Evolutionary conservation across 2,113 vertebrate genomes (phyloP), one percentile per base, ranked within the genome.

Genomic region (Larimichthys polyactis): DNA sequence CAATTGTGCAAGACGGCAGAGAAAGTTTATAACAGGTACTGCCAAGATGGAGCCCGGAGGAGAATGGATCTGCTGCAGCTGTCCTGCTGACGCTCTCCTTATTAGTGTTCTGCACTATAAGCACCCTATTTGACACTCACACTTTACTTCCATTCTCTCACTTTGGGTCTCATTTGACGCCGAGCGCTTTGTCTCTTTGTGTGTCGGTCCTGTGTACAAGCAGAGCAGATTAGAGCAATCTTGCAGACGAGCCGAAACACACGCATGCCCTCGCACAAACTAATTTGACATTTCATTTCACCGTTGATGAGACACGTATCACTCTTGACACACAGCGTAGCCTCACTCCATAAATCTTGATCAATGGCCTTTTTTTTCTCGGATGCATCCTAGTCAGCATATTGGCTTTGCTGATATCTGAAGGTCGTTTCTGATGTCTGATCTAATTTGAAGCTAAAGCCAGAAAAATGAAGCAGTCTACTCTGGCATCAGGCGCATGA

Each of bases 1-100:
- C 93, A 93, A 94, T 94, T 93, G 94, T 93, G 93, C 89, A 85
- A 87, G 91, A 93, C 92, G 82, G 84, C 77, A 55, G 78, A 79
- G 89, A 91, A 89, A 87, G 90, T 94, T 94, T 90, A 92, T 93
- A 95, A 91, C 90, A 87, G 90, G 90, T 85, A 84, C 81, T 89
- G 90, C 81, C 78, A 85, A 87, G 90, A 90, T 75, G 86, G 66
- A 90, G 92, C 87, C 86, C n/a, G 80, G 68, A 90, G 93, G 82
- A 92, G 90, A 92, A 94, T 88, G 75, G 92, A 90, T 93, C 84
- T 89, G 83, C 83, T 74, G 80, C 88, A 16, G 77, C 83, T 68
- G 81, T 85, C 89, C 87, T 88, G 86, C 90, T 90, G 92, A 91
- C 81, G 77, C 75, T 58, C 81, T 82, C 78, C 91, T 86, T 90